A percentile compares a stretch with the other conserved stretches of the same genome.
phyloP scores from a whole-genome alignment of 1,140 invertebrate species.

The Propsilocerus akamusi region DNA sequence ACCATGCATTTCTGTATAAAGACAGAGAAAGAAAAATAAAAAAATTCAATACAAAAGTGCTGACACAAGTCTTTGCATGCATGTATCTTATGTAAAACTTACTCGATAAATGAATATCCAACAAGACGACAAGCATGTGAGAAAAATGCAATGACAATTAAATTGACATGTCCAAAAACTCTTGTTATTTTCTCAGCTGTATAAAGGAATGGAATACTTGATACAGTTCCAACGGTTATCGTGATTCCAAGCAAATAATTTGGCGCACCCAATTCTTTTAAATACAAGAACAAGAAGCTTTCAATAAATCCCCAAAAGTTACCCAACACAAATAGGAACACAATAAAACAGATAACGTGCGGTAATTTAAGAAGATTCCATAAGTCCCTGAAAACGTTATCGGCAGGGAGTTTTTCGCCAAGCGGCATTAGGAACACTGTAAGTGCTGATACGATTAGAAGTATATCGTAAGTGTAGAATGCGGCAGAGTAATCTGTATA shows the following conservation, averaged over 20 bases:
- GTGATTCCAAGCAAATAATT: conserved; percentile 66
- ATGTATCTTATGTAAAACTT: conserved; percentile 21
- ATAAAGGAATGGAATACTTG: conserved; percentile 63
- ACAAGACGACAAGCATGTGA: conserved; percentile 57
- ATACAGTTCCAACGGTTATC: conserved; percentile 58
- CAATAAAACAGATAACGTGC: conserved; percentile 52
- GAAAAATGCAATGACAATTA: conserved; percentile 64
- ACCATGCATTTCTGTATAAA: conserved; percentile 51
- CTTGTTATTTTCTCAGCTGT: conserved; percentile 61
- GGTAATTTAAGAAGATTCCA: conserved; percentile 52
- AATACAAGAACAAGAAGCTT: conserved; percentile 65
- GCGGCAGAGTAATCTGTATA: conserved; percentile 61
- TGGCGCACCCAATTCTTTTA: conserved; percentile 58
- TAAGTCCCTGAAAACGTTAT: conserved; percentile 47
- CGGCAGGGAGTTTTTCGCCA: conserved; percentile 47
- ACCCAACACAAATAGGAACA: conserved; percentile 55
- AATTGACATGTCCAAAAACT: conserved; percentile 59
- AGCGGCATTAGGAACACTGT: conserved; percentile 51
- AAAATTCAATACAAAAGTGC: conserved; percentile 2
- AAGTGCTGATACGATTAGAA: conserved; percentile 44
- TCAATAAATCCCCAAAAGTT: conserved; percentile 74
- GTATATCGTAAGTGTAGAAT: conserved; percentile 52
- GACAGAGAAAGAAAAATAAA: conserved; percentile 8
- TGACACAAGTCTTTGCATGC: neutral
- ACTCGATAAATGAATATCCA: conserved; percentile 69